These are phyloP conservation scores for Larimichthys polyactis DNA, from an alignment of 2,113 vertebrate genomes.

Conservation along the genomic window DNA sequence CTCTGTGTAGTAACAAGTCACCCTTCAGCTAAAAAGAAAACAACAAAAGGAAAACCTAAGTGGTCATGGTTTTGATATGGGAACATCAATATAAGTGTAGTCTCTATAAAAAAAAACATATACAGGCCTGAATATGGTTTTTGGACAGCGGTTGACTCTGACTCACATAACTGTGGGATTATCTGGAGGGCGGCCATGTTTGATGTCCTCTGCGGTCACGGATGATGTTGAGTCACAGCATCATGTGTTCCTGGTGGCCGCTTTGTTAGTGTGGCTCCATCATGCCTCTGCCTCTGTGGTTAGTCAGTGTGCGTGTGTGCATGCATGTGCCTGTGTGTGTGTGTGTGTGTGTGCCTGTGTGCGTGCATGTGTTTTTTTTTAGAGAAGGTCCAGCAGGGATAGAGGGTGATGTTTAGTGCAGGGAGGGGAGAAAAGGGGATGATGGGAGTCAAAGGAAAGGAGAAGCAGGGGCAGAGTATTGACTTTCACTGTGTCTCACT, in stretches of 20 bases:
- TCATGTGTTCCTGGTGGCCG: slow-evolving; percentile 53
- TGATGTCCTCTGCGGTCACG: slow-evolving; percentile 58
- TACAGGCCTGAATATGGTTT: slow-evolving; percentile 12
- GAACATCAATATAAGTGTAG: slow-evolving; percentile 6
- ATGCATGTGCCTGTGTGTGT: neutral
- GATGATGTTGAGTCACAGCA: slow-evolving; percentile 69
- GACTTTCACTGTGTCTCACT: slow-evolving; percentile 93
- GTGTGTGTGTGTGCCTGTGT: slow-evolving; percentile 17
- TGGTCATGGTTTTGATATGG: slow-evolving; percentile 10
- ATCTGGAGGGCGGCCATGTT: slow-evolving; percentile 54
- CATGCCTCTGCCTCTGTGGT: slow-evolving; percentile 58
- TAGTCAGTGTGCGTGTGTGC: slow-evolving; percentile 25
- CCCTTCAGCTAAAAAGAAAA: neutral
- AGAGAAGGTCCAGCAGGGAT: slow-evolving; percentile 49
- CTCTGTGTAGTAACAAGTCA: neutral
- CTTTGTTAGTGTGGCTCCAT: slow-evolving; percentile 61
- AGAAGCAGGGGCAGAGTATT: slow-evolving; percentile 82
- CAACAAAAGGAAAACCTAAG: neutral
- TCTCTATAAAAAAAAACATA: slow-evolving; percentile 15
- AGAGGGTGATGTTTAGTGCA: slow-evolving; percentile 43
- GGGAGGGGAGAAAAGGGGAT: slow-evolving; percentile 37
- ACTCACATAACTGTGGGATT: slow-evolving; percentile 52
- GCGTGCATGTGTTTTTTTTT: slow-evolving; percentile 54
- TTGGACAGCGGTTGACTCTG: slow-evolving; percentile 28
- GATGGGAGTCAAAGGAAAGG: slow-evolving; percentile 57